Conservation (phyloP, 2,888 invertebrate species). For the Tinea semifulvella region DNA sequence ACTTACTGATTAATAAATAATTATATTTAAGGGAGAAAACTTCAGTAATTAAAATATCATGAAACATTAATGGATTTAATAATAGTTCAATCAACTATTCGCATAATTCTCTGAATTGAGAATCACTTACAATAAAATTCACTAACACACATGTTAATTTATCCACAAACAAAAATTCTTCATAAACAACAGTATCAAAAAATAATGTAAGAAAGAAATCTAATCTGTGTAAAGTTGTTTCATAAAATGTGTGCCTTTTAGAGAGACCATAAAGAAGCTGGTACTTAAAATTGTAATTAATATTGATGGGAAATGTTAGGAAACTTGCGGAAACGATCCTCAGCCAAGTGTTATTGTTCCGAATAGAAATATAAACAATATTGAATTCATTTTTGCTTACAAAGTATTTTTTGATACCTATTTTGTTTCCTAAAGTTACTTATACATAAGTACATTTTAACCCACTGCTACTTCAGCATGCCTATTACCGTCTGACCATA, state of each 20-base stretch:
- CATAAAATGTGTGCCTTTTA: slow-evolving; percentile 4
- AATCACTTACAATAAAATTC: slow-evolving; percentile 1
- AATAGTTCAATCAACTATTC: slow-evolving; percentile 3
- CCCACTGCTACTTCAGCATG: too few species aligned
- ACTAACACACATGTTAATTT: background rate
- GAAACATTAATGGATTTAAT: background rate
- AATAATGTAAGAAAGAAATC: background rate
- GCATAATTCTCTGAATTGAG: background rate
- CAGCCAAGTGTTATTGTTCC: slow-evolving; percentile 5
- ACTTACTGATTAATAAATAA: too few species aligned
- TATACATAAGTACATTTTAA: too few species aligned
- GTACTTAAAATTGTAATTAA: slow-evolving; percentile 21
- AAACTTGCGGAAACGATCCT: slow-evolving; percentile 12
- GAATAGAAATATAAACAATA: slow-evolving; percentile 2
- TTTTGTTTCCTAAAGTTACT: too few species aligned
- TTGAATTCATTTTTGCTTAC: slow-evolving; percentile 1
- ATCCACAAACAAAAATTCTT: background rate
- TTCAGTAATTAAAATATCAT: slow-evolving; percentile 7
- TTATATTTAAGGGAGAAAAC: too few species aligned
- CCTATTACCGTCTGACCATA: too few species aligned
- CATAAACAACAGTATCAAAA: background rate
- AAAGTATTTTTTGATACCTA: too few species aligned
- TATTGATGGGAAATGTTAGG: slow-evolving; percentile 19
- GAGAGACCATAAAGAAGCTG: slow-evolving; percentile 5
- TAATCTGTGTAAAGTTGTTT: slow-evolving; percentile 1